phyloP scores from a whole-genome alignment of 2,113 vertebrate genomes.

The Stercorarius parasiticus region DNA sequence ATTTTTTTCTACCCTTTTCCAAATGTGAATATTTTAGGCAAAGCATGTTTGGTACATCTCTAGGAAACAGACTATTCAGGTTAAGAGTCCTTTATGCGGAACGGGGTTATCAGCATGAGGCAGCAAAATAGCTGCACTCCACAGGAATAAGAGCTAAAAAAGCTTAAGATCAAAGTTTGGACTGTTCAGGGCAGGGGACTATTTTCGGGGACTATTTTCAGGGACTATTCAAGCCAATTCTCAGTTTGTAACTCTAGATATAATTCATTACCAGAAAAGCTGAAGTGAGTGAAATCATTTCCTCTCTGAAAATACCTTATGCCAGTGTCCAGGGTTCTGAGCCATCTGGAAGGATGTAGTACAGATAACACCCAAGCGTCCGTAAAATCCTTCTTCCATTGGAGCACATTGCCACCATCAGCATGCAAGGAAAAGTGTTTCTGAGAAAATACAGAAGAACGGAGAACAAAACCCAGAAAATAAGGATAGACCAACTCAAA shows the following conservation, averaged over 20 bases:
- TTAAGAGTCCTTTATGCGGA: neutral
- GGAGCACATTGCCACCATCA: neutral
- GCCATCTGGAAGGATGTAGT: neutral
- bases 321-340: neutral
- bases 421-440: neutral
- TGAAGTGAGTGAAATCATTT: neutral
- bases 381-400: neutral
- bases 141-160: neutral
- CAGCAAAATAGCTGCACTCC: neutral
- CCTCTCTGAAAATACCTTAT: neutral
- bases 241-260: neutral
- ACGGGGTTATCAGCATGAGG: neutral
- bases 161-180: neutral
- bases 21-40: neutral
- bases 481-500: neutral
- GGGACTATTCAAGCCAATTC: too few relatives aligned
- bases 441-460: neutral
- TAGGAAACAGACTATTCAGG: neutral
- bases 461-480: neutral
- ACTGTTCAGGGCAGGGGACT: neutral
- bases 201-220: too few relatives aligned
- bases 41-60: neutral
- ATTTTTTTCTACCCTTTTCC: neutral
- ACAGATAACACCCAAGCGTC: neutral
- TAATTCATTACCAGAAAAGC: neutral